A percentile compares a stretch with the other conserved stretches of the same genome.
These are phyloP conservation scores for Eupeodes luniger DNA, from an alignment of 2,888 invertebrate species.

Conservation along the genomic window DNA sequence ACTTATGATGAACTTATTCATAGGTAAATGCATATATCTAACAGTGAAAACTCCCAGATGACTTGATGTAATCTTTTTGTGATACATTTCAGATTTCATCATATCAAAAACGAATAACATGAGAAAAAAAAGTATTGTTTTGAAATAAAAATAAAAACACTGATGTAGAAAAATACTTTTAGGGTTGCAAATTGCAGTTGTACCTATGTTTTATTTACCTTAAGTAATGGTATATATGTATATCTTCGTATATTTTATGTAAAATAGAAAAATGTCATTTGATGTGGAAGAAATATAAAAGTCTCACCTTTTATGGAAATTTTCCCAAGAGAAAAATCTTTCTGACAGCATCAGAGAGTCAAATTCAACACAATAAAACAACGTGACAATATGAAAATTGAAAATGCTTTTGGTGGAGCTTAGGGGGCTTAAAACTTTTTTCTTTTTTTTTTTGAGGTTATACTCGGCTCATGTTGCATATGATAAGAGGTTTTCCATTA, in stretches of 20 bases:
- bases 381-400: background rate
- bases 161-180: background rate
- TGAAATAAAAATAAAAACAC: background rate
- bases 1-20: background rate
- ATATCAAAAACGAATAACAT: background rate
- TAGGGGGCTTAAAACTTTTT: conserved; percentile 13
- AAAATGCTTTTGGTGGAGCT: conserved; percentile 4
- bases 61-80: conserved; percentile 4
- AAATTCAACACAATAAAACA: background rate
- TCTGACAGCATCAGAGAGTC: background rate
- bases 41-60: background rate
- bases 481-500: background rate
- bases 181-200: background rate
- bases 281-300: conserved; percentile 11
- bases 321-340: background rate
- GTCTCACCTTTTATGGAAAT: background rate
- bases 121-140: background rate
- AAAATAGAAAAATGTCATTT: background rate
- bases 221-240: background rate
- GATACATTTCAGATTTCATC: conserved; percentile 7
- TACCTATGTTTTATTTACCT: background rate
- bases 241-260: too few species aligned
- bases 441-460: background rate
- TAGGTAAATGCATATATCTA: too few species aligned
- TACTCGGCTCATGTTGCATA: background rate